Base-by-base conservation (phyloP, 2,113 vertebrate species). In the Strix uralensis region DNA sequence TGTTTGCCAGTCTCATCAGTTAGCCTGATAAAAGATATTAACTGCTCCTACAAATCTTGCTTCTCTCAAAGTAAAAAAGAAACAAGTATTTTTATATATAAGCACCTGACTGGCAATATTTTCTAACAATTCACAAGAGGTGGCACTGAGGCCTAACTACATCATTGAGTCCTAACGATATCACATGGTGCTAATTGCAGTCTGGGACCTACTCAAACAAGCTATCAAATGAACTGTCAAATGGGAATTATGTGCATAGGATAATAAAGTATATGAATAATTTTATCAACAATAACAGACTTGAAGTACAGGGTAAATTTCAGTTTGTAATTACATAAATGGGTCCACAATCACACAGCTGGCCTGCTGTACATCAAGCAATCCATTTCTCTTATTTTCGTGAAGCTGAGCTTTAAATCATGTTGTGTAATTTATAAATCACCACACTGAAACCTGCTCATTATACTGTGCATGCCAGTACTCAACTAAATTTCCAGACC, bases 251-350 rank as follows among this genome's bases (percentile, higher is more conserved):
- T 9, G 14, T 40, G 47, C 86, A 81, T 27, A 84, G 83, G 58
- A 67, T 42, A 73, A 92, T 57, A 77, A 92, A 86, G 55, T 29
- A 36, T 47, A 63, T 4, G 22, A 90, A 71, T 94, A 78, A 74
- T 71, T 91, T 88, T 77, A 91, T 83, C 88, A 95, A 79, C 80
- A 95, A 74, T 44, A 90, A 63, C 38, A 84, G 65, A 74, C 36
- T 34, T 32, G 29, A 87, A 95, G 47, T 16, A 59, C 22, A 51
- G 44, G 19, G 10, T 34, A 59, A 61, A 54, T 88, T 90, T 90
- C 80, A 57, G 59, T 58, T 78, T 67, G 54, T n/a, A 90, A 69
- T 34, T 86, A 88, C 59, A 59, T 27, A 77, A 88, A 62, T 8
- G 51, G 44, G 13, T 4, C 13, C 32, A 46, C 49, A 82, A 25